These are phyloP conservation scores for Eutrigla gurnardus DNA, from an alignment of 2,797 vertebrate species.

Conservation along the genomic window DNA sequence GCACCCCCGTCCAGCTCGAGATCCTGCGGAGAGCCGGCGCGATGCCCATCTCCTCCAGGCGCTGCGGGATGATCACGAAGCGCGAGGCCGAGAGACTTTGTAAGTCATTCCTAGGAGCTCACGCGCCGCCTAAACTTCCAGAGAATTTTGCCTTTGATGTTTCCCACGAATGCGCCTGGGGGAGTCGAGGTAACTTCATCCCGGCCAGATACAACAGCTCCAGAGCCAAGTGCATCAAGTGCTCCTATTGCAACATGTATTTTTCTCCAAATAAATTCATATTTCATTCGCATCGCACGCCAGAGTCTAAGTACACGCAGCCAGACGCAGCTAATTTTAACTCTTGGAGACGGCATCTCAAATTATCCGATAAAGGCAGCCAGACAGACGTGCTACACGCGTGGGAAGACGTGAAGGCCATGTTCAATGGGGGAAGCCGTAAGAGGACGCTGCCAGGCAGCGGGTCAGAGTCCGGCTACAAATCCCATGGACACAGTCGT, in stretches of 20 bases:
- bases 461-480: constrained; percentile 68
- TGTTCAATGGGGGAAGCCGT: constrained; percentile 97
- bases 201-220: constrained; percentile 95
- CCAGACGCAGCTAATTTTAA: constrained; percentile 95
- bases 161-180: constrained; percentile 94
- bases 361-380: constrained; percentile 87
- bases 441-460: constrained; percentile 93
- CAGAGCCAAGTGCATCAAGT: constrained; percentile 95
- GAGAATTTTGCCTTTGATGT: constrained; percentile 95
- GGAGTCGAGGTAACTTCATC: constrained; percentile 92
- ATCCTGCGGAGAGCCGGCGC: constrained; percentile 92
- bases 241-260: constrained; percentile 94
- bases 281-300: constrained; percentile 93
- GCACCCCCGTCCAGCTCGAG: constrained; percentile 94
- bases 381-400: constrained; percentile 89
- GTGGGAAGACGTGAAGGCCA: constrained; percentile 99
- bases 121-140: constrained; percentile 91
- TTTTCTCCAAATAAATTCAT: constrained; percentile 96
- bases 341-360: constrained; percentile 92
- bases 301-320: constrained; percentile 94
- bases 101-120: constrained; percentile 92
- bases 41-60: constrained; percentile 93
- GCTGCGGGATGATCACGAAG: constrained; percentile 96
- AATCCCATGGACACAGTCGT: constrained; percentile 70
- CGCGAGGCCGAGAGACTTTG: constrained; percentile 93